Evolutionary conservation across 1,140 invertebrate species (phyloP).

Genomic region (Papilio polytes): DNA sequence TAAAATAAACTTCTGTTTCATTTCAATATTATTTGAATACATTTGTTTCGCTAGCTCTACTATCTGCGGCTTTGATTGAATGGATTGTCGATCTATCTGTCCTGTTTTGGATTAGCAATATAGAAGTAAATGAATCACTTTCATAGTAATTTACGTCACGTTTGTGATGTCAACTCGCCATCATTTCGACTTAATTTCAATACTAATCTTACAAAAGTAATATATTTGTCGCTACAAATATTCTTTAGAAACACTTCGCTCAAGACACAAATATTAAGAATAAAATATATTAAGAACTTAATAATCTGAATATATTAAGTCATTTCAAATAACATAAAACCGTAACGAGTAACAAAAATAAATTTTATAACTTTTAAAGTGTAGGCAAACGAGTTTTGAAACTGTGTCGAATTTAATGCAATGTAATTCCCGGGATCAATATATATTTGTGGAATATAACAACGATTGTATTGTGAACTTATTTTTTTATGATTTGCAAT

Average conservation of each 20-base stretch:
- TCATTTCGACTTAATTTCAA: not conserved
- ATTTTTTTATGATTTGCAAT: constrained; percentile 7
- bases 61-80: not conserved
- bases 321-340: constrained; percentile 10
- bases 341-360: constrained; percentile 15
- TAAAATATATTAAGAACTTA: not conserved
- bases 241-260: not conserved
- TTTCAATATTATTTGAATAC: not conserved
- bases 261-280: not conserved
- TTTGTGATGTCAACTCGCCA: not conserved
- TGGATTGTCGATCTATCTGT: not conserved
- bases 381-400: constrained; percentile 19
- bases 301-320: constrained; percentile 11
- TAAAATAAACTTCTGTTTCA: too few species aligned
- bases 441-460: not conserved
- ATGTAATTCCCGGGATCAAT: not conserved
- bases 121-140: not conserved
- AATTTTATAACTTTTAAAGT: constrained; percentile 25
- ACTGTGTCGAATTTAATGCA: constrained; percentile 13
- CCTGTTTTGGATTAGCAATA: not conserved
- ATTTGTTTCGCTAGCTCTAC: not conserved
- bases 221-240: too few species aligned
- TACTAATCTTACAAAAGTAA: not conserved
- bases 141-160: not conserved
- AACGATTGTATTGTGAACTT: not conserved